Percentiles rank a stretch among this genome's conserved stretches.
These are phyloP conservation scores for Euschistus heros DNA, from an alignment of 1,140 invertebrate genomes.

Conservation along the genomic window DNA sequence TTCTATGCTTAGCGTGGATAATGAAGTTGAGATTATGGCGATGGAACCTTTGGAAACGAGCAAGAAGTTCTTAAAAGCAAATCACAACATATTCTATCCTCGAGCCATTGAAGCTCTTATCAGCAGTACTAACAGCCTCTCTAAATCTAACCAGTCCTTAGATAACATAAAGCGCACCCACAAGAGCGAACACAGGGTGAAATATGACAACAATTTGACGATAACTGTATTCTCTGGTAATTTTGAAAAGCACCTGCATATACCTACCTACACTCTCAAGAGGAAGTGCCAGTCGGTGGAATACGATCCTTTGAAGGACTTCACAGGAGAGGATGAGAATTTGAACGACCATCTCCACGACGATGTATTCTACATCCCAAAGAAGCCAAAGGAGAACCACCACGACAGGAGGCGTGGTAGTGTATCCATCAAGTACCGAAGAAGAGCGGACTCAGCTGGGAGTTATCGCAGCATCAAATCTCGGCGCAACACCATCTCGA, in stretches of 20 bases:
- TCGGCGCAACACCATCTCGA: constrained; percentile 33
- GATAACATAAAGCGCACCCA: background rate
- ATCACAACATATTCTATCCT: constrained; percentile 62
- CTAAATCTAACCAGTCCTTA: background rate
- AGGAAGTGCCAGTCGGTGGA: background rate
- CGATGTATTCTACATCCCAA: constrained; percentile 31
- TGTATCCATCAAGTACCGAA: constrained; percentile 22
- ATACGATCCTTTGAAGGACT: constrained; percentile 18
- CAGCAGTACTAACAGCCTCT: constrained; percentile 47
- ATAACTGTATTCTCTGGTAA: background rate
- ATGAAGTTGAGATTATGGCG: constrained; percentile 28
- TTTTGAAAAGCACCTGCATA: constrained; percentile 14
- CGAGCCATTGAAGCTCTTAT: constrained; percentile 59
- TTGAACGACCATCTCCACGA: constrained; percentile 37
- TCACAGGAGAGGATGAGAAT: constrained; percentile 40
- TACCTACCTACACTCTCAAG: background rate
- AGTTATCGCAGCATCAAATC: constrained; percentile 32
- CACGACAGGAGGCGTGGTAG: constrained; percentile 3
- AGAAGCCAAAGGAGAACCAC: constrained; percentile 29
- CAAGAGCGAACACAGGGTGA: background rate
- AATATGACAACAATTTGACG: constrained; percentile 5
- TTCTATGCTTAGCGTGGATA: constrained; percentile 31
- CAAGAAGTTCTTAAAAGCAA: constrained; percentile 41
- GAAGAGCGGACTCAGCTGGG: constrained; percentile 29
- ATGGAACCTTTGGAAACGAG: constrained; percentile 22